Evolutionary conservation across 2,888 invertebrate species (phyloP), one percentile per base, ranked within the genome.

Genomic region (Dolichopus griseipennis): DNA sequence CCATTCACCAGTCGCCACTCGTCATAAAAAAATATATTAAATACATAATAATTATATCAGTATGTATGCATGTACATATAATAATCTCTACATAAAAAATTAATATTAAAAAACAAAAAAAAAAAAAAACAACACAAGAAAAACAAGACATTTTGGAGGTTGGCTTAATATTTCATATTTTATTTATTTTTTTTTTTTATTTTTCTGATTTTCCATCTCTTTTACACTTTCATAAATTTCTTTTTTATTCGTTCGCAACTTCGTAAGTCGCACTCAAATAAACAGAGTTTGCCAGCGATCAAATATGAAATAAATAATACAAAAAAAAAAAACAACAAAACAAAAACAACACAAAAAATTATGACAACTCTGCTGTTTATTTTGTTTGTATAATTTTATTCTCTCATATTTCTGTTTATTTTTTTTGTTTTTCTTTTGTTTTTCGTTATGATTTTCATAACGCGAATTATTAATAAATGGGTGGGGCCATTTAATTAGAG

Each of bases 91-190:
- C n/a, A n/a, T 5, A 37, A 37, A 37, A 37, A 37, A 37, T 37
- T 10, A 37, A 37, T 37, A 37, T 41, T 41, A 41, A 41, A 41
- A 41, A 41, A 41, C 9, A 27, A 64, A 52, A 67, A 37, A 69
- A 33, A 66, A 64, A 41, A 6, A 22, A 64, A n/a, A n/a, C n/a
- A n/a, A n/a, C 64, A 64, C 27, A 27, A 64, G 18, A 21, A 64
- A 64, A 64, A 64, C 64, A 22, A 20, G 64, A 27, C 8, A 22
- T 21, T n/a, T 64, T 15, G 64, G 27, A 27, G 64, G 27, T 33
- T 27, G 64, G 22, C 64, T 27, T 52, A 52, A 52, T 52, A 52
- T 52, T 52, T 52, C 52, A 52, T 52, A 52, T n/a, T 52, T 27
- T 37, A 37, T 37, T 10, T 37, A n/a, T n/a, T n/a, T n/a, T 37